Base-by-base conservation (phyloP, 2,797 vertebrate genomes). In the Danio kyathit region DNA sequence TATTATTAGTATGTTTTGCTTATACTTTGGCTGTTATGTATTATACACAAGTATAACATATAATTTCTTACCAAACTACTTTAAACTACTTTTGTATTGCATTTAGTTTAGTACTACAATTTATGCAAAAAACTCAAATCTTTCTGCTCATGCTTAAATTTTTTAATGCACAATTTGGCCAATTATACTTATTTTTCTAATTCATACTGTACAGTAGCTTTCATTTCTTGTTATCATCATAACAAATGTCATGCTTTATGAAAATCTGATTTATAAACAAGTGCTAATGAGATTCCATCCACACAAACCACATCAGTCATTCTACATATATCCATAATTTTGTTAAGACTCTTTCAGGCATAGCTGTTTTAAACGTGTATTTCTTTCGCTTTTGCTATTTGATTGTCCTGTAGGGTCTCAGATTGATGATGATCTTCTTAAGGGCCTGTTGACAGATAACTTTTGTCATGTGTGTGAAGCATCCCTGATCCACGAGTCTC, bases 391-490 rank as follows among this genome's bases (percentile, higher is more conserved):
- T 57, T 63, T 14, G 5, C 6, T 51, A 43, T 52, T 9, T 63
- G n/a, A n/a, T 82, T 64, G 4, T 85, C 29, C 21, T 79, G 29
- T 87, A 92, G 93, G 80, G 81, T 66, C 66, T 41, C 74, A 54
- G 59, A 85, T 76, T 19, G 88, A 92, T 44, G 73, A 84, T 44
- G 88, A 90, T 49, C 83, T 89, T 0, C 86, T 94, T 1, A 88
- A 91, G 81, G 90, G 91, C 40, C 91, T 96, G 80, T 94, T 96
- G 83, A 94, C 93, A 0, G 91, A 96, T 16, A 87, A 89, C 51
- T 96, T 95, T 90, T 98, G 96, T 90, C 92, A 95, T 79, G 87
- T 96, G 81, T 98, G 97, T 83, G 90, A 94, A 51, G 94, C 95
- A 8, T 90, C 94, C 83, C 89, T 97, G 73, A 89, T 91, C 51